Evolutionary conservation across 2,113 vertebrate species (phyloP), one percentile per base, ranked within the genome.

Genomic region (Prolemur simus): DNA sequence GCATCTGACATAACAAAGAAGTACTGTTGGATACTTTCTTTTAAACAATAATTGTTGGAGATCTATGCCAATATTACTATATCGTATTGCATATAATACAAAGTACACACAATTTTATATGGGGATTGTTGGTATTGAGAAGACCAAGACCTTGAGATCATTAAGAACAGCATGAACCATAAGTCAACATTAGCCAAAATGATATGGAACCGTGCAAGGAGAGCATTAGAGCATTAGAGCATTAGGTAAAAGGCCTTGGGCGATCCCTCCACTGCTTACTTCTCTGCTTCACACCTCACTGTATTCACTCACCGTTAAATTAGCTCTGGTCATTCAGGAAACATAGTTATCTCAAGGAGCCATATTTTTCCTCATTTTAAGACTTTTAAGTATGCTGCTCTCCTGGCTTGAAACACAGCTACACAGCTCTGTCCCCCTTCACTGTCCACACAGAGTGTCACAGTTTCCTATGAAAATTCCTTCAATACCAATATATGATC

Each of bases 151-250:
- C 15, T 74, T 77, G 58, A 56, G 8, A 8, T 39, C 14, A 17
- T 13, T 49, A 63, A 45, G 25, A 85, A 66, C 0, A 52, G 47
- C 29, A 23, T 14, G 56, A n/a, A 32, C 47, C 29, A 21, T 7
- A 27, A n/a, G 8, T 21, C 15, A 76, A 5, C n/a, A 89, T n/a
- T 82, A 47, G 7, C 42, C 58, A 56, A 73, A n/a, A 14, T 27
- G 73, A 6, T 69, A 13, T 0, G 0, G 14, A 12, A 45, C 5
- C 7, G 0, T 23, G 6, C 8, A 15, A 37, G 6, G 32, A 66
- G n/a, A 76, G n/a, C 29, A 4, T 25, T 39, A 66, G n/a, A 76
- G n/a, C 29, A 4, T 25, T 39, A 12, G 25, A 34, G n/a, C 29
- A 4, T 32, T 47, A 12, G 25, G 27, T 83, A 6, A 42, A 34